Evolutionary conservation across 2,797 vertebrate genomes (phyloP), one percentile per base, ranked within the genome.

Genomic region (Vespertilio murinus): DNA sequence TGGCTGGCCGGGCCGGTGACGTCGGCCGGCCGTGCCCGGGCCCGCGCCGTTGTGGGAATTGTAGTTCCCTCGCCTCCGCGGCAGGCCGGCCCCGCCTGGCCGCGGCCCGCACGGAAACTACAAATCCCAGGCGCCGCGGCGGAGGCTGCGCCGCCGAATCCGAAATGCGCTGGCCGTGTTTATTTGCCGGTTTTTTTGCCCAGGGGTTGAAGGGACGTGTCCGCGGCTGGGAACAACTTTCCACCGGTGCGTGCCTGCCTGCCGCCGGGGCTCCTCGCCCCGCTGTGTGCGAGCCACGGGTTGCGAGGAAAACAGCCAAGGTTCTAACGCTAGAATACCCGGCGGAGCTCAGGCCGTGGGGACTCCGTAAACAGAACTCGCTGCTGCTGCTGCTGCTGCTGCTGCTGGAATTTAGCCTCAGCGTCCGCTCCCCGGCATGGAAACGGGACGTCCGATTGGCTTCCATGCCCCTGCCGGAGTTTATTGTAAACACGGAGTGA

Each of bases 31-130:
- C 64, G 14, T 59, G 90, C 42, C 6, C 7, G 80, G 2, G 14
- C 94, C 70, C 92, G 20, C 3, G 8, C 89, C 61, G 5, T 94
- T 79, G 88, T 93, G 98, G 98, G 98, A 98, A 97, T 8, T 69
- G 98, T 97, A 98, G 98, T 98, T 77, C 33, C 5, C 3, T 8
- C 70, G 0, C 4, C 5, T 69, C 0, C 3, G 2, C 17, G 10
- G 18, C 7, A 5, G 2, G 8, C 3, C 0, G 8, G 3, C 1
- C 1, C 1, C 1, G 0, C 38, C 47, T 0, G 25, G 10, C 18
- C 1, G 23, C 14, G 45, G 10, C 81, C 8, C 28, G 1, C 18
- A 1, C 1, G 13, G 17, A 69, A 90, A 71, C 93, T 97, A 92
- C 93, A 5, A 1, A 35, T 25, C 6, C 93, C 82, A 83, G 33